Evolutionary conservation across 2,888 invertebrate species (phyloP).

Genomic region (Clistopyga incitator): DNA sequence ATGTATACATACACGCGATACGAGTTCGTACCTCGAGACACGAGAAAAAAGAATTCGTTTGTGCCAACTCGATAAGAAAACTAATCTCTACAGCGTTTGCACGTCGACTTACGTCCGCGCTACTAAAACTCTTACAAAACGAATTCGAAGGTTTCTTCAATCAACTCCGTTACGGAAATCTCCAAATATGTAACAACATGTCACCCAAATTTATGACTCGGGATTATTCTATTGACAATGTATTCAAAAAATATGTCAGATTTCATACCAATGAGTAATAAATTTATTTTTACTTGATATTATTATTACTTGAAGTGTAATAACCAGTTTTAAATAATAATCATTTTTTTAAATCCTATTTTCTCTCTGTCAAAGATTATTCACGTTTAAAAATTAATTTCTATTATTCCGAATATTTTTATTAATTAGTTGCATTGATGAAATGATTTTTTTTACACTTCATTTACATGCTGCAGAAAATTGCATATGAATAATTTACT

Average conservation of each 20-base stretch:
- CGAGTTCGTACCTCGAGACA: slow-evolving; percentile 8
- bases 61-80: slow-evolving; percentile 24
- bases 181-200: background rate
- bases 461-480: background rate
- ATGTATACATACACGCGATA: slow-evolving; percentile 5
- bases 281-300: too few relatives aligned
- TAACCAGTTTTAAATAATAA: too few relatives aligned
- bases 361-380: too few relatives aligned
- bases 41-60: slow-evolving; percentile 29
- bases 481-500: background rate
- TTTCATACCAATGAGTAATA: too few relatives aligned
- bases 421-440: too few relatives aligned
- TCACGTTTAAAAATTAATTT: too few relatives aligned
- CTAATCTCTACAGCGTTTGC: slow-evolving; percentile 13
- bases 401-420: background rate
- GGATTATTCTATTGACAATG: too few relatives aligned
- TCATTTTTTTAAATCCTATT: too few relatives aligned
- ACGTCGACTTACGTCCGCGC: background rate
- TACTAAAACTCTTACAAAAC: background rate
- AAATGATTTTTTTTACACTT: background rate
- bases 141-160: background rate
- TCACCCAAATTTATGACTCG: background rate
- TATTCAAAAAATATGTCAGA: too few relatives aligned
- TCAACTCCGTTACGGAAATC: background rate
- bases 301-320: too few relatives aligned